Evolutionary conservation across 1,140 invertebrate species (phyloP).

Genomic region (Platyscapa corneri): DNA sequence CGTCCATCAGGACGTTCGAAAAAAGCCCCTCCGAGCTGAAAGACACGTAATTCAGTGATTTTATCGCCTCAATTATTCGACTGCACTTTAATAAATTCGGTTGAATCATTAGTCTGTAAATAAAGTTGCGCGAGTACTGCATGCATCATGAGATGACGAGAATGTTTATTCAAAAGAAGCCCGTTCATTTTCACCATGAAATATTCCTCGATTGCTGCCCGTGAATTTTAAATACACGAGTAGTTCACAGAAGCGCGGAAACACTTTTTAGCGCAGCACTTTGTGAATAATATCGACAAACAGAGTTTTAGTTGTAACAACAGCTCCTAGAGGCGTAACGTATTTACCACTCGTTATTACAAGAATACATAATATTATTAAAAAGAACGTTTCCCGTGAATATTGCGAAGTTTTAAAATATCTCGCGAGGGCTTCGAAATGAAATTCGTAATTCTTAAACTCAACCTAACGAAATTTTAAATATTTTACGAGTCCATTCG

Average conservation of each 20-base stretch:
- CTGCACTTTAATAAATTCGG: not conserved
- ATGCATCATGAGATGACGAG: not conserved
- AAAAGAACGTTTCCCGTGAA: not conserved
- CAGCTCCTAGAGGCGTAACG: too few relatives aligned
- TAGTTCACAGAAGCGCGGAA: constrained; percentile 14
- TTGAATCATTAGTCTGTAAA: not conserved
- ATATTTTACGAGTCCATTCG: too few relatives aligned
- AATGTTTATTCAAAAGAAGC: not conserved
- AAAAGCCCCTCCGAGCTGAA: not conserved
- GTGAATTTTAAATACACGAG: not conserved
- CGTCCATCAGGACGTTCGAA: not conserved
- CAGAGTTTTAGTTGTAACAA: constrained; percentile 11
- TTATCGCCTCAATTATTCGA: not conserved
- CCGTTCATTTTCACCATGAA: constrained; percentile 29
- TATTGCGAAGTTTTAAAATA: not conserved
- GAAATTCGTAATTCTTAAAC: not conserved
- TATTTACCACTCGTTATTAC: not conserved
- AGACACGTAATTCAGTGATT: not conserved
- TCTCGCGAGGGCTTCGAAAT: not conserved
- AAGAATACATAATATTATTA: not conserved
- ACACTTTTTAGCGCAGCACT: not conserved
- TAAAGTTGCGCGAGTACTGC: not conserved
- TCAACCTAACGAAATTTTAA: too few relatives aligned
- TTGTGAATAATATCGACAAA: constrained; percentile 25
- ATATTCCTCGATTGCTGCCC: constrained; percentile 15